These are phyloP conservation scores for Phrynocephalus guinanensis DNA, from an alignment of 2,797 vertebrate species.

Conservation along the genomic window DNA sequence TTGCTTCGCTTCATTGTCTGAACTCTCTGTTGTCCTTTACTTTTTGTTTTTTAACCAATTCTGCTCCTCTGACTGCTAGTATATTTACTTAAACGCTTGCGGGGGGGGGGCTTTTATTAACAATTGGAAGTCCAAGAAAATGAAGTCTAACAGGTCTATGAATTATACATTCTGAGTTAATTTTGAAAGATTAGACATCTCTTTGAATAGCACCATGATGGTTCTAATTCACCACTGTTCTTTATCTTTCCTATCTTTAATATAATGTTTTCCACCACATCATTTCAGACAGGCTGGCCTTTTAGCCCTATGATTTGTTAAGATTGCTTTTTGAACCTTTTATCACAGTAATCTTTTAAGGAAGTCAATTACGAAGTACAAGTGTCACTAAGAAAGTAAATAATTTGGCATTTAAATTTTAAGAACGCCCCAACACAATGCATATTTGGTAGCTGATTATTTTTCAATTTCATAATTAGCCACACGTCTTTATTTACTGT, in stretches of 20 bases:
- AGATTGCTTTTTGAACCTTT: not conserved
- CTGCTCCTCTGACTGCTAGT: slow-evolving; percentile 9
- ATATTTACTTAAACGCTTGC: not conserved
- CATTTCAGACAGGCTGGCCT: not conserved
- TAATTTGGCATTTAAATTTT: not conserved
- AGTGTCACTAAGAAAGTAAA: not conserved
- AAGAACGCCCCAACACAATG: not conserved
- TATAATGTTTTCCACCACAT: not conserved
- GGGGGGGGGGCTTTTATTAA: not conserved
- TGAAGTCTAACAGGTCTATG: not conserved
- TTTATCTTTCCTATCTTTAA: not conserved
- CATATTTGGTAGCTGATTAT: not conserved
- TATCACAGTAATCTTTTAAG: not conserved
- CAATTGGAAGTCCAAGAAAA: not conserved
- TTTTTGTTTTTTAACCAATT: slow-evolving; percentile 13
- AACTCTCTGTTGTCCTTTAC: not conserved
- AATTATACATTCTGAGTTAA: not conserved
- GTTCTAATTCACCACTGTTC: not conserved
- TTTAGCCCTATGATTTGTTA: not conserved
- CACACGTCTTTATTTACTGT: too few species aligned
- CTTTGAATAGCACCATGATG: not conserved
- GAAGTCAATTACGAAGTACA: not conserved
- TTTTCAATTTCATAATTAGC: not conserved
- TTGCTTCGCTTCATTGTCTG: slow-evolving; percentile 12
- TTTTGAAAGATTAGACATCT: not conserved